phyloP scores from a whole-genome alignment of 2,888 invertebrate species.

The Ctena decussata region DNA sequence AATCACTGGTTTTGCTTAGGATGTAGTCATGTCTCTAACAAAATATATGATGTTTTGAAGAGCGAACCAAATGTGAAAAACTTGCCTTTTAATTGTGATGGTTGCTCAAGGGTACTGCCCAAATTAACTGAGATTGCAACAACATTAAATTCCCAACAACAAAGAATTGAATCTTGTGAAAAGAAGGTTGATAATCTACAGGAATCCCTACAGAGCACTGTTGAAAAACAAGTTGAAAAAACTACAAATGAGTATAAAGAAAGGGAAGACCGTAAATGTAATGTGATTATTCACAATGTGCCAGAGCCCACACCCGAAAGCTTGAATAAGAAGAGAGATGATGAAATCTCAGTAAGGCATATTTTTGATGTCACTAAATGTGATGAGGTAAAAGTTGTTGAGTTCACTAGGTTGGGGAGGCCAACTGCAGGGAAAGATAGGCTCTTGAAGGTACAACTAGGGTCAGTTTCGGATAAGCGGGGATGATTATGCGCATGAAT shows the following conservation, averaged over 20 bases:
- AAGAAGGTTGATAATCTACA: background rate
- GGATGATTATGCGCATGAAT: conserved; percentile 5
- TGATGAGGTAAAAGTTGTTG: background rate
- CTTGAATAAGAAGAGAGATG: background rate
- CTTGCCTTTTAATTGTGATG: conserved; percentile 21
- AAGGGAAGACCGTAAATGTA: conserved; percentile 17
- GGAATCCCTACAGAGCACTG: background rate
- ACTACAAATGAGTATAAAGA: background rate
- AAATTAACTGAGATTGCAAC: conserved; percentile 16
- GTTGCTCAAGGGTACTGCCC: conserved; percentile 10
- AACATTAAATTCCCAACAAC: background rate
- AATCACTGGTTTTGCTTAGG: conserved; percentile 30
- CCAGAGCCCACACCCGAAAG: background rate
- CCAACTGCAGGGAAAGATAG: background rate
- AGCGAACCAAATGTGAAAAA: conserved; percentile 7
- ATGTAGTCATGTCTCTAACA: conserved; percentile 3
- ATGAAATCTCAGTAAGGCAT: background rate
- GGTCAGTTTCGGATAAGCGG: conserved; percentile 3
- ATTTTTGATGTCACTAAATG: background rate
- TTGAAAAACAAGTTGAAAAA: conserved; percentile 10
- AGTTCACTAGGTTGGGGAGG: background rate
- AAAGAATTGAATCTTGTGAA: conserved; percentile 2
- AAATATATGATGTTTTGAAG: conserved; percentile 11
- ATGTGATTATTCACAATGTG: conserved; percentile 12
- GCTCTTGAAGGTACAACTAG: background rate